phyloP scores from a whole-genome alignment of 2,797 vertebrate genomes.

The Parotocinclus haroldoi region DNA sequence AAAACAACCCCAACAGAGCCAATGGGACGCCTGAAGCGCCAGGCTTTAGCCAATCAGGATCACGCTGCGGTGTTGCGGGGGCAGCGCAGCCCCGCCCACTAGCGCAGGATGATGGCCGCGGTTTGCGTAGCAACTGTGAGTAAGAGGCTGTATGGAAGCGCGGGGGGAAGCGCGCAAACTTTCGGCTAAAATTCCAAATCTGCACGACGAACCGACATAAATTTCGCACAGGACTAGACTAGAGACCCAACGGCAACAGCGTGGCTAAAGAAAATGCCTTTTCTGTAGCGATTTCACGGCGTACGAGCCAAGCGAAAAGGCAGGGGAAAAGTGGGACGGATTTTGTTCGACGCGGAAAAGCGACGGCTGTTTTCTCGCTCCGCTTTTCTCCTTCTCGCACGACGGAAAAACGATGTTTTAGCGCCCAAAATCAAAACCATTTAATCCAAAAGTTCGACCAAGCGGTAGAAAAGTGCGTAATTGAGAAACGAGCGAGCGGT shows the following conservation, averaged over 20 bases:
- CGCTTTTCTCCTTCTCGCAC: slow-evolving; percentile 49
- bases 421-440: slow-evolving; percentile 43
- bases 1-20: slow-evolving; percentile 11
- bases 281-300: slow-evolving; percentile 7
- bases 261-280: not conserved
- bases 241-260: slow-evolving; percentile 37
- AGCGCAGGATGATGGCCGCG: slow-evolving; percentile 76
- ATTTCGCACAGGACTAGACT: slow-evolving; percentile 13
- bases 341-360: slow-evolving; percentile 51
- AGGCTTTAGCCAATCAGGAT: slow-evolving; percentile 49
- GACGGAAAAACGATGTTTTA: slow-evolving; percentile 50
- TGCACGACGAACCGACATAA: slow-evolving; percentile 18
- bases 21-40: slow-evolving; percentile 32
- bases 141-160: slow-evolving; percentile 47
- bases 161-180: slow-evolving; percentile 57
- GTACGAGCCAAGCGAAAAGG: slow-evolving; percentile 48
- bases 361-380: slow-evolving; percentile 51
- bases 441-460: slow-evolving; percentile 25
- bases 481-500: slow-evolving; percentile 17
- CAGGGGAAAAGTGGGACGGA: slow-evolving; percentile 58
- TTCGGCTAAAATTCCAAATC: slow-evolving; percentile 50
- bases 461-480: slow-evolving; percentile 24
- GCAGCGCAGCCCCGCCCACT: slow-evolving; percentile 62
- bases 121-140: slow-evolving; percentile 53
- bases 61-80: slow-evolving; percentile 24